Evolutionary conservation across 1,140 invertebrate genomes (phyloP), one percentile per base, ranked within the genome.

Genomic region (Episyrphus balteatus): DNA sequence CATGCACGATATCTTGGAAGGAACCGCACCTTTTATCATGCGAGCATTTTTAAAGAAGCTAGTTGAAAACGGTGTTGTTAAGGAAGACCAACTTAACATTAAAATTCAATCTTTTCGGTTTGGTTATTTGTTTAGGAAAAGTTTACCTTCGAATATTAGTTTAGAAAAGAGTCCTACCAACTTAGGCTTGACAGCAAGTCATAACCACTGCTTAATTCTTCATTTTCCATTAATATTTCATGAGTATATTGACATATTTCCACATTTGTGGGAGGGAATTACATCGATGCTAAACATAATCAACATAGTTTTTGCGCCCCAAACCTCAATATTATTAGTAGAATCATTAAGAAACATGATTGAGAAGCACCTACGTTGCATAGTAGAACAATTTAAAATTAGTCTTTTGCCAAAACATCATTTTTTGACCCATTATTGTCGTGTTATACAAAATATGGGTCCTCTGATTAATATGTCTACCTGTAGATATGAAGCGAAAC

Each of bases 1-100:
- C 2, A 44, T 44, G 42, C 42, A 44, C 42, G 42, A 44, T 44
- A 44, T 44, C 17, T 33, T 44, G n/a, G 26, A 44, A 44, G 42
- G 42, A 6, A 32, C 42, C 13, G 42, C 33, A 33, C 42, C 42
- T 44, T 44, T 44, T 30, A 44, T 33, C 32, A 33, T 44, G 18
- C 31, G 33, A 33, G 13, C 33, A 9, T 44, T 44, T 33, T 44
- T 44, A 33, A 44, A 44, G 32, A 44, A 44, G 18, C 30, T 44
- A 32, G 33, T 34, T 5, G 31, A 32, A 32, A 34, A 18, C n/a
- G 12, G 17, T 33, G 17, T 33, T 15, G 13, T 44, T 13, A n/a
- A 26, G 17, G 33, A 32, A 2, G 7, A 13, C 15, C 14, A 33
- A 2, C 17, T 33, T 15, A 44, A 44, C n/a, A 14, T 5, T 3